A percentile compares a stretch with the other conserved stretches of the same genome.
phyloP scores from a whole-genome alignment of 2,888 invertebrate species.

The Ichneumon xanthorius region DNA sequence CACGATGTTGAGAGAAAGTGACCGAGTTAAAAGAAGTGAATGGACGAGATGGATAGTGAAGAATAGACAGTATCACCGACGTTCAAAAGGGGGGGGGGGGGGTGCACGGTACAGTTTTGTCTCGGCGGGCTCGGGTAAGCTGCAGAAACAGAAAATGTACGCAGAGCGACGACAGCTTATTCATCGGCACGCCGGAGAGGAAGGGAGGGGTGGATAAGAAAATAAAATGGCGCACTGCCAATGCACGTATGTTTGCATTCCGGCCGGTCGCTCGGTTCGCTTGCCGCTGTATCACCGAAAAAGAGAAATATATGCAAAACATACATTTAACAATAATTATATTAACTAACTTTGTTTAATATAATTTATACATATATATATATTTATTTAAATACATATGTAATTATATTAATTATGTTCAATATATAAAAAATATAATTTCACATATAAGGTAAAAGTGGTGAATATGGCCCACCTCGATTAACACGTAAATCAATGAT shows the following conservation, averaged over 20 bases:
- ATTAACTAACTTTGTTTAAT: no score
- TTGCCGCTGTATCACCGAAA: conserved; percentile 63
- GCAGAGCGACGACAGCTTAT: conserved; percentile 27
- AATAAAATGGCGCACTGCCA: conserved; percentile 79
- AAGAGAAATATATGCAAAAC: no score
- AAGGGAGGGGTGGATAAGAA: conserved; percentile 56
- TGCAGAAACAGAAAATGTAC: conserved; percentile 34
- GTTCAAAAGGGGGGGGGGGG: neutral
- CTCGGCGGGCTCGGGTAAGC: conserved; percentile 19
- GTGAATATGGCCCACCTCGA: no score
- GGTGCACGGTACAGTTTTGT: conserved; percentile 2
- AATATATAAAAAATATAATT: no score
- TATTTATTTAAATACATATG: no score
- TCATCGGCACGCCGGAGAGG: conserved; percentile 1
- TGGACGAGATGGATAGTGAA: conserved; percentile 62
- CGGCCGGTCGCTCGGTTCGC: conserved; percentile 1
- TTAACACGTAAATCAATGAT: no score
- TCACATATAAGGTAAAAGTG: no score
- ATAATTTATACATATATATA: no score
- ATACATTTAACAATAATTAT: no score
- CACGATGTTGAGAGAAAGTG: neutral
- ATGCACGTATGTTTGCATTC: conserved; percentile 73
- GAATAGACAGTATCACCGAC: conserved; percentile 43
- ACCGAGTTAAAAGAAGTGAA: conserved; percentile 39
- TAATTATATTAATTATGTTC: no score